Conservation (phyloP, 2,888 invertebrate genomes). For the Himalopsyche anomala region DNA sequence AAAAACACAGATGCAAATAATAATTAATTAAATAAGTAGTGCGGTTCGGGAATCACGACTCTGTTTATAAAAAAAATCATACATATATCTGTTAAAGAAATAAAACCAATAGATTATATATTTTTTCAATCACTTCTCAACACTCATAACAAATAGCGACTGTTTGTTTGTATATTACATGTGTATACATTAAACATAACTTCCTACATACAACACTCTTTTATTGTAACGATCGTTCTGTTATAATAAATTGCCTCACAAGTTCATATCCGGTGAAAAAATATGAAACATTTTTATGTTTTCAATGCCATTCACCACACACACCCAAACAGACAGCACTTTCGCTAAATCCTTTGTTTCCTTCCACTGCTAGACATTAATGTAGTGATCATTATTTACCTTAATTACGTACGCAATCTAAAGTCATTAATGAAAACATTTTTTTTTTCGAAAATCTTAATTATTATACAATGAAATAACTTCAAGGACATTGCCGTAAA, state of each 20-base stretch:
- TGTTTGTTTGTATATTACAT: too few species aligned
- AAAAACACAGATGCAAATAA: too few species aligned
- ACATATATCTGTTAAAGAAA: too few species aligned
- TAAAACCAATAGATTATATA: too few species aligned
- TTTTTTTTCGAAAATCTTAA: neutral
- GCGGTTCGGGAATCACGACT: too few species aligned
- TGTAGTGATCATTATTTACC: neutral
- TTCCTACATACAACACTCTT: neutral
- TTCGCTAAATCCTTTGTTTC: conserved; percentile 15
- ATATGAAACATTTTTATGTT: conserved; percentile 23
- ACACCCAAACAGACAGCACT: neutral
- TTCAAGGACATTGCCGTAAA: neutral
- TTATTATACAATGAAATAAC: neutral
- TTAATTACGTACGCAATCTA: neutral
- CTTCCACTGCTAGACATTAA: conserved; percentile 16
- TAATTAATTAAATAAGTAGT: too few species aligned
- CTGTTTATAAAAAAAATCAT: too few species aligned
- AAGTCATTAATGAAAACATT: neutral
- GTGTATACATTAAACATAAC: neutral
- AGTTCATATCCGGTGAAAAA: conserved; percentile 26
- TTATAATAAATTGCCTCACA: neutral
- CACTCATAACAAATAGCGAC: too few species aligned
- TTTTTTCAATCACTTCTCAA: too few species aligned
- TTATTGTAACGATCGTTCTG: neutral
- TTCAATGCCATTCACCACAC: conserved; percentile 2